phyloP scores from a whole-genome alignment of 1,140 invertebrate genomes.

The Leptopilina clavipes region DNA sequence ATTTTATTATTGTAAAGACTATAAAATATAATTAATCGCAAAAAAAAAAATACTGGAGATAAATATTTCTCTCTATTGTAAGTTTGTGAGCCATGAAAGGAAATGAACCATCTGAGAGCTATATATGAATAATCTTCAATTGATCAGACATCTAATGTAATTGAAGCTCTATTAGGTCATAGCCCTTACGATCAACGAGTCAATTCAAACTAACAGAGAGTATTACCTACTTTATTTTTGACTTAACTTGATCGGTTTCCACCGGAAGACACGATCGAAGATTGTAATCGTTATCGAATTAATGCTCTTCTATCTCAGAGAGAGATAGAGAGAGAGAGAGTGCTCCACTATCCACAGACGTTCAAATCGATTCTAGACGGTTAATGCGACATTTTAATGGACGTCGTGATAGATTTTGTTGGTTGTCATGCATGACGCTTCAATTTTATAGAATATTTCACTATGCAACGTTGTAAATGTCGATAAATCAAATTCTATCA shows the following conservation, averaged over 20 bases:
- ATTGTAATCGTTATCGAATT: conserved; percentile 26
- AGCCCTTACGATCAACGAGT: conserved; percentile 4
- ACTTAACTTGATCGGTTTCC: background rate
- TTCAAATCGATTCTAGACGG: conserved; percentile 24
- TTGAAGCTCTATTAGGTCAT: conserved; percentile 24
- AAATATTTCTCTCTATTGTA: no score
- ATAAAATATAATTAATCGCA: no score
- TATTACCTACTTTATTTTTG: conserved; percentile 30
- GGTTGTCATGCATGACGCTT: background rate
- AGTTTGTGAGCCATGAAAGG: background rate
- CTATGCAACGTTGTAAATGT: background rate
- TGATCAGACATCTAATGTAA: conserved; percentile 29
- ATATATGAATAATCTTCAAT: conserved; percentile 23
- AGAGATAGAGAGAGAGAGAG: background rate
- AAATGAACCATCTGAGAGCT: background rate
- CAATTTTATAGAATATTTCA: conserved; percentile 28
- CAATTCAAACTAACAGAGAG: conserved; percentile 3
- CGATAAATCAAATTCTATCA: conserved; percentile 2
- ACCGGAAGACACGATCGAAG: conserved; percentile 30
- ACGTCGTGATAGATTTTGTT: conserved; percentile 18
- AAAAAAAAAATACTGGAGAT: no score
- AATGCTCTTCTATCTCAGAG: conserved; percentile 10
- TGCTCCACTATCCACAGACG: background rate
- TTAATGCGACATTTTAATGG: conserved; percentile 29
- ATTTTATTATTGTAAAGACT: no score